phyloP scores from a whole-genome alignment of 2,113 vertebrate genomes.

The Condylura cristata region DNA sequence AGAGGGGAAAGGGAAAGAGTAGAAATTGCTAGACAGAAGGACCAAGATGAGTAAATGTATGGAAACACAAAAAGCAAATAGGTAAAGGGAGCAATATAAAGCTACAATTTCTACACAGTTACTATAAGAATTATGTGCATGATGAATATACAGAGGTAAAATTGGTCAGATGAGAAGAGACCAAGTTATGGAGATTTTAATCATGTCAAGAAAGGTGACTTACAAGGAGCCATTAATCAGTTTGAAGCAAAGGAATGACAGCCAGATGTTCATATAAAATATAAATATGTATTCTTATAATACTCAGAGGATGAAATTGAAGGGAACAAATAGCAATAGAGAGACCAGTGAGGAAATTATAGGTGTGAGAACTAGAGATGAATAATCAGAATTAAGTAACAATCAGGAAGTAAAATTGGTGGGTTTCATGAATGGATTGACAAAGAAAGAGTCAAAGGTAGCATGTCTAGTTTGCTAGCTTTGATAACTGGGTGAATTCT shows the following conservation, averaged over 20 bases:
- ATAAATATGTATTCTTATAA: not conserved
- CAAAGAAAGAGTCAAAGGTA: not conserved
- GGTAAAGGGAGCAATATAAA: not conserved
- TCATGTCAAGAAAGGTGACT: not conserved
- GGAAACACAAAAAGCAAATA: not conserved
- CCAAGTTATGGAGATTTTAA: not conserved
- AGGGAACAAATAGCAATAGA: not conserved
- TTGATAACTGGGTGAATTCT: not conserved
- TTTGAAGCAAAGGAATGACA: not conserved
- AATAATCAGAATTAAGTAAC: not conserved
- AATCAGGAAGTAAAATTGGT: not conserved
- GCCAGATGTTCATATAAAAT: not conserved
- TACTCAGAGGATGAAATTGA: not conserved
- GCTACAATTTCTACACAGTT: not conserved
- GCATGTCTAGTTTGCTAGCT: not conserved
- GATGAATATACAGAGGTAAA: not conserved
- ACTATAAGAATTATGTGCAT: not conserved
- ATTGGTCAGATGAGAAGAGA: not conserved
- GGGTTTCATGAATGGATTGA: not conserved
- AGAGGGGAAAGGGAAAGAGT: not conserved
- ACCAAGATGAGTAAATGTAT: not conserved
- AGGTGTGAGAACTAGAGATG: not conserved
- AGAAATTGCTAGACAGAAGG: not conserved
- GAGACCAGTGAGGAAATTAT: constrained; percentile 11
- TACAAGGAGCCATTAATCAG: not conserved